These are phyloP conservation scores for Bufotes viridis DNA, from an alignment of 2,797 vertebrate genomes.

Conservation along the genomic window DNA sequence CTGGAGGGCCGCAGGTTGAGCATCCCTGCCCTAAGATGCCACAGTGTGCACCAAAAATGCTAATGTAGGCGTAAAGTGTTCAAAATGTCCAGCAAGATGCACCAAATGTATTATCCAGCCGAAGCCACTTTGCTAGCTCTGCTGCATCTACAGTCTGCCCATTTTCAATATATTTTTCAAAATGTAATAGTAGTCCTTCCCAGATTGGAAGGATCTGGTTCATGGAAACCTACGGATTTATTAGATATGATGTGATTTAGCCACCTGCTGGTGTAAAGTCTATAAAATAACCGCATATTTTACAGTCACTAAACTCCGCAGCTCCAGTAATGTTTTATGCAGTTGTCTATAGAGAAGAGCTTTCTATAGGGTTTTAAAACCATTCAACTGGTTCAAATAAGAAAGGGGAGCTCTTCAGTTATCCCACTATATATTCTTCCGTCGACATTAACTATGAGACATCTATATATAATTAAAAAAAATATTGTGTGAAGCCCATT, in stretches of 20 bases:
- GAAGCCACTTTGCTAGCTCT: too few relatives aligned
- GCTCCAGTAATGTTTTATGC: not conserved
- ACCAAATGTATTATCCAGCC: too few relatives aligned
- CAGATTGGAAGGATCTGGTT: not conserved
- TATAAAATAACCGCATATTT: conserved; percentile 14
- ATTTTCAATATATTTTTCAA: too few relatives aligned
- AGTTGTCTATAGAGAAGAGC: not conserved
- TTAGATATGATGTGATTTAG: conserved; percentile 11
- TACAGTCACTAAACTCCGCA: not conserved
- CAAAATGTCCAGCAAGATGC: too few relatives aligned
- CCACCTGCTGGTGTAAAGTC: conserved; percentile 7
- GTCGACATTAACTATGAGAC: not conserved
- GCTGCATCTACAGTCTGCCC: too few relatives aligned
- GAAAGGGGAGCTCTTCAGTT: not conserved
- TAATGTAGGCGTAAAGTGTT: too few relatives aligned
- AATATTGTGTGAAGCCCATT: too few relatives aligned
- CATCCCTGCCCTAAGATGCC: too few relatives aligned
- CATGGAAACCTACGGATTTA: conserved; percentile 21
- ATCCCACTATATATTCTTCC: conserved; percentile 9
- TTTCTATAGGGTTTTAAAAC: conserved; percentile 16
- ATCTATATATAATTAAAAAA: too few relatives aligned
- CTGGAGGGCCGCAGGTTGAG: too few relatives aligned
- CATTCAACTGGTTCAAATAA: not conserved
- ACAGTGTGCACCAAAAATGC: too few relatives aligned
- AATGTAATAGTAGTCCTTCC: too few relatives aligned